Evolutionary conservation across 2,888 invertebrate genomes (phyloP).

Genomic region (Nomada ruficornis): DNA sequence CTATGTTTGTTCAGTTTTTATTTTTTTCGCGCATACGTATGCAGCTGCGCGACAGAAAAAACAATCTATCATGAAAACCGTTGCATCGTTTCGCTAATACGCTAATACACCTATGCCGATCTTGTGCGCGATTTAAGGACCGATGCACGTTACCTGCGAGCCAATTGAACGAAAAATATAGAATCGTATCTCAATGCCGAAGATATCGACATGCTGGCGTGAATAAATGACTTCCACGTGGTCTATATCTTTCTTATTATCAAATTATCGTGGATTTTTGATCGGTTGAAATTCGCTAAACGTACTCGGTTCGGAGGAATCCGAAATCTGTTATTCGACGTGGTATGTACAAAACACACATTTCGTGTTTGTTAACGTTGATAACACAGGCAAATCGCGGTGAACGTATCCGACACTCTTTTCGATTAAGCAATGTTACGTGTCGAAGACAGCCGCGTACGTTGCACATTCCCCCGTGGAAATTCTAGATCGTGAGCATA

Average conservation of each 20-base stretch:
- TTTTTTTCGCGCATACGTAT: constrained; percentile 35
- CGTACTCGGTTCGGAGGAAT: not conserved
- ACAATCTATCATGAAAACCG: constrained; percentile 18
- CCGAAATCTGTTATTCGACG: constrained; percentile 7
- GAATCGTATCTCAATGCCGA: not conserved
- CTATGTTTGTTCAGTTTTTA: constrained; percentile 28
- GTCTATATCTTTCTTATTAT: no score
- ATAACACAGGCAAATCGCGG: constrained; percentile 30
- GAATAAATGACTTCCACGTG: not conserved
- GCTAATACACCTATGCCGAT: not conserved
- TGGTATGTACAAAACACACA: constrained; percentile 18
- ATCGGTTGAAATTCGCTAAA: constrained; percentile 4
- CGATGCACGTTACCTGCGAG: not conserved
- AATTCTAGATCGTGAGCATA: constrained; percentile 27
- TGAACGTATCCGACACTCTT: constrained; percentile 28
- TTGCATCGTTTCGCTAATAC: constrained; percentile 7
- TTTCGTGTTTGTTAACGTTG: constrained; percentile 24
- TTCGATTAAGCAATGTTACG: constrained; percentile 41
- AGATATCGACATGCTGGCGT: not conserved
- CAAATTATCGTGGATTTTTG: not conserved
- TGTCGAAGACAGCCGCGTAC: constrained; percentile 17
- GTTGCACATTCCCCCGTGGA: constrained; percentile 38
- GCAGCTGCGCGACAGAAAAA: constrained; percentile 37
- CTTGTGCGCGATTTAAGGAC: not conserved
- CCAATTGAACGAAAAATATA: constrained; percentile 12